A percentile compares a stretch with the other conserved stretches of the same genome.
phyloP scores from a whole-genome alignment of 2,888 invertebrate species.

The Drosophila dives region DNA sequence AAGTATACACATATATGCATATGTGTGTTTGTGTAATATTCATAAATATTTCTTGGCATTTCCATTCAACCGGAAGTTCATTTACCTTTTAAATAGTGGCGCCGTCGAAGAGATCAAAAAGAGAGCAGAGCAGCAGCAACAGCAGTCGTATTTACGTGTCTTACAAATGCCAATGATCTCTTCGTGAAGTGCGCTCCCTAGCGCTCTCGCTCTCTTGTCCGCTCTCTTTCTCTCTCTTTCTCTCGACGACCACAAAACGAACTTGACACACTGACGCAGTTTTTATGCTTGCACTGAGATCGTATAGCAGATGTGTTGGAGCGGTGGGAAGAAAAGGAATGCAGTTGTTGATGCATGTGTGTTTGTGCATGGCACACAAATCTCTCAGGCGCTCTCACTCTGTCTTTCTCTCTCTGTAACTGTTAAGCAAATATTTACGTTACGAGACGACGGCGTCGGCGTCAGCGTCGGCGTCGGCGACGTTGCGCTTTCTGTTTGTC shows the following conservation, averaged over 20 bases:
- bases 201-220: constrained; percentile 14
- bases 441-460: constrained; percentile 17
- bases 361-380: constrained; percentile 16
- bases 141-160: background rate
- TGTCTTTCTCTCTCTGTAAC: constrained; percentile 38
- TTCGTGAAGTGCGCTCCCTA: constrained; percentile 21
- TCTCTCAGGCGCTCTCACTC: background rate
- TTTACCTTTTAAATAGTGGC: constrained; percentile 70
- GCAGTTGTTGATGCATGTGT: background rate
- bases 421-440: constrained; percentile 61
- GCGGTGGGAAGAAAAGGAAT: background rate
- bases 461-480: constrained; percentile 16
- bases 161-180: constrained; percentile 37
- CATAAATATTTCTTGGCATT: constrained; percentile 48
- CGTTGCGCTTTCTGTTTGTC: constrained; percentile 69
- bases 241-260: constrained; percentile 67
- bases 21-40: constrained; percentile 17
- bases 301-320: background rate
- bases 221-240: constrained; percentile 11
- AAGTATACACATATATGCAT: constrained; percentile 1
- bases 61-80: constrained; percentile 79
- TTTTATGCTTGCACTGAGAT: constrained; percentile 55
- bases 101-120: constrained; percentile 46
- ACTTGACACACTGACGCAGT: constrained; percentile 83
- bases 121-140: constrained; percentile 19